Evolutionary conservation across 2,113 vertebrate genomes (phyloP).

Genomic region (Dicaeum eximium): DNA sequence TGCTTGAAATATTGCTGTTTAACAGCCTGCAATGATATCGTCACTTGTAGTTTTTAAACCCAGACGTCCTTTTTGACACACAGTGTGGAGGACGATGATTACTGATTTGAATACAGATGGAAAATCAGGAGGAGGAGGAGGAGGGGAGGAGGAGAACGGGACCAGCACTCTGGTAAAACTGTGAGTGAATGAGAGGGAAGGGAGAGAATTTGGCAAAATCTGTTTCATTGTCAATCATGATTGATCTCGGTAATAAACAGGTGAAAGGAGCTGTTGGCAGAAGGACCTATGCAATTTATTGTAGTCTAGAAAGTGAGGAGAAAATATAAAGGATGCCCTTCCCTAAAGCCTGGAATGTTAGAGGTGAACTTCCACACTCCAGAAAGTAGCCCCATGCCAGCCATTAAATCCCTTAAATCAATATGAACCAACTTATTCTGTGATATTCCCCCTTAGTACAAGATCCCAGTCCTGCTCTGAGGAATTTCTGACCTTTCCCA

Average conservation of each 20-base stretch:
- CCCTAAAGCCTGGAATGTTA: background rate
- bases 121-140: background rate
- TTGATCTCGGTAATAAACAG: background rate
- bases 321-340: background rate
- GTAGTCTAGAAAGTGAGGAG: background rate
- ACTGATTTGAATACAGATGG: background rate
- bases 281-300: background rate
- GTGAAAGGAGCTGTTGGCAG: background rate
- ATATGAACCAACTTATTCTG: background rate
- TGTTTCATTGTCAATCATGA: background rate
- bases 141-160: background rate
- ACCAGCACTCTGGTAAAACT: background rate
- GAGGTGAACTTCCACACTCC: background rate
- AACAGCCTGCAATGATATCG: background rate
- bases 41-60: background rate
- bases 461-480: background rate
- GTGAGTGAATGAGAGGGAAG: background rate
- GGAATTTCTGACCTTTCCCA: background rate
- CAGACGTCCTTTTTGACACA: background rate
- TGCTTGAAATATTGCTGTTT: background rate
- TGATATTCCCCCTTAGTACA: background rate
- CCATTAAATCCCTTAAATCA: background rate
- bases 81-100: background rate
- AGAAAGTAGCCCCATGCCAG: background rate
- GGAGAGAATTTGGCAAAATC: background rate